phyloP scores from a whole-genome alignment of 2,797 vertebrate genomes.

The Chelon auratus region DNA sequence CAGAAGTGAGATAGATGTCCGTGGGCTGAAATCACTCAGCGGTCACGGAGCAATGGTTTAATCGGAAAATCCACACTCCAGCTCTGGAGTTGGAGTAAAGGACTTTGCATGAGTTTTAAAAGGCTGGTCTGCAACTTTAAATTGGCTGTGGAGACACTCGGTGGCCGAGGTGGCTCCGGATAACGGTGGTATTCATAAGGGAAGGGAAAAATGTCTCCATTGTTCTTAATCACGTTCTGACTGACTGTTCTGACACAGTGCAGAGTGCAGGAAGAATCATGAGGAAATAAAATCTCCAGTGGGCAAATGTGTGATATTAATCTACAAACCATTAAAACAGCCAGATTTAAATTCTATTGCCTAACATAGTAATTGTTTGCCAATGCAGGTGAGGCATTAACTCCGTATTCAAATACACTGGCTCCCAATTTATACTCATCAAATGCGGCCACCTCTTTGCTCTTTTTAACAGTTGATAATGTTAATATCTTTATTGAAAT shows the following conservation, averaged over 20 bases:
- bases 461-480: constrained; percentile 29
- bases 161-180: constrained; percentile 47
- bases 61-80: constrained; percentile 33
- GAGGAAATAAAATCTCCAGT: constrained; percentile 36
- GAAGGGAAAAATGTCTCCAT: constrained; percentile 39
- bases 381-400: constrained; percentile 17
- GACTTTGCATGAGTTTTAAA: constrained; percentile 41
- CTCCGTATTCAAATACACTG: constrained; percentile 9
- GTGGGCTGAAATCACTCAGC: constrained; percentile 21
- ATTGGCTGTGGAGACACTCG: constrained; percentile 49
- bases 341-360: constrained; percentile 37
- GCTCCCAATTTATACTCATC: constrained; percentile 39
- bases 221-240: constrained; percentile 47
- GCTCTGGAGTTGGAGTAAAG: constrained; percentile 5
- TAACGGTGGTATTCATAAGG: constrained; percentile 61
- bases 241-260: background rate
- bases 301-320: constrained; percentile 42
- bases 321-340: constrained; percentile 45
- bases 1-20: constrained; percentile 34
- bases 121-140: constrained; percentile 53
- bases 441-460: constrained; percentile 16
- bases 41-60: constrained; percentile 45
- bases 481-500: constrained; percentile 51
- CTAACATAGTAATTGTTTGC: constrained; percentile 36
- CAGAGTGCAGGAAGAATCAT: background rate